Percentiles rank a stretch among this genome's conserved stretches.
Conservation (phyloP, 2,797 vertebrate species). For the Hyperoplus immaculatus region DNA sequence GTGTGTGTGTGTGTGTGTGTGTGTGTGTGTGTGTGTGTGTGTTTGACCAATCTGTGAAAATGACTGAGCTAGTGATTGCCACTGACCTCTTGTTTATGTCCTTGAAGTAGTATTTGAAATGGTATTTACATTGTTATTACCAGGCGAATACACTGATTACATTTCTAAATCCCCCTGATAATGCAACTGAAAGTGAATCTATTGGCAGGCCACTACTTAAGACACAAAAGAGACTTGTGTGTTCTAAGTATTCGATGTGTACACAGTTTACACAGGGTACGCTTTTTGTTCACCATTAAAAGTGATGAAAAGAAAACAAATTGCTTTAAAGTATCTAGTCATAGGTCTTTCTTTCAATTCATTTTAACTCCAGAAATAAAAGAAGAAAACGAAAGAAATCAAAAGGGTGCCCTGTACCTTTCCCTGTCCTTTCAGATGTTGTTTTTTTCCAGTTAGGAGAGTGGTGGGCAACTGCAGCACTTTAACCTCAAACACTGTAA, state of each 20-base stretch:
- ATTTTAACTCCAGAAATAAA: slow-evolving; percentile 37
- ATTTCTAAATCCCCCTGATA: slow-evolving; percentile 16
- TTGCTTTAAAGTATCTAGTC: background rate
- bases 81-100: slow-evolving; percentile 38
- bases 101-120: slow-evolving; percentile 39
- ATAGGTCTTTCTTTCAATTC: slow-evolving; percentile 2
- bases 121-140: slow-evolving; percentile 44
- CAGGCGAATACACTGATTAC: slow-evolving; percentile 39
- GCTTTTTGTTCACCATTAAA: background rate
- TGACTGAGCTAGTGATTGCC: slow-evolving; percentile 41
- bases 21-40: slow-evolving; percentile 18
- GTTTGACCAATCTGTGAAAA: slow-evolving; percentile 53
- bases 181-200: background rate
- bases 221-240: background rate
- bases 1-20: background rate
- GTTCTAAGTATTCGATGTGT: background rate
- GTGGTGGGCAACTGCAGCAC: slow-evolving; percentile 81
- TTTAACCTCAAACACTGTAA: slow-evolving; percentile 85
- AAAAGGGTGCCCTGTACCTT: slow-evolving; percentile 13
- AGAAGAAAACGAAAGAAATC: slow-evolving; percentile 21
- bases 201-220: slow-evolving; percentile 23
- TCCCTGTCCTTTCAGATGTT: slow-evolving; percentile 53
- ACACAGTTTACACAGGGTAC: too few relatives aligned
- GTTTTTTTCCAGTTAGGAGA: slow-evolving; percentile 64
- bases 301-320: background rate